phyloP scores from a whole-genome alignment of 2,113 vertebrate genomes.

The Nanorana parkeri region DNA sequence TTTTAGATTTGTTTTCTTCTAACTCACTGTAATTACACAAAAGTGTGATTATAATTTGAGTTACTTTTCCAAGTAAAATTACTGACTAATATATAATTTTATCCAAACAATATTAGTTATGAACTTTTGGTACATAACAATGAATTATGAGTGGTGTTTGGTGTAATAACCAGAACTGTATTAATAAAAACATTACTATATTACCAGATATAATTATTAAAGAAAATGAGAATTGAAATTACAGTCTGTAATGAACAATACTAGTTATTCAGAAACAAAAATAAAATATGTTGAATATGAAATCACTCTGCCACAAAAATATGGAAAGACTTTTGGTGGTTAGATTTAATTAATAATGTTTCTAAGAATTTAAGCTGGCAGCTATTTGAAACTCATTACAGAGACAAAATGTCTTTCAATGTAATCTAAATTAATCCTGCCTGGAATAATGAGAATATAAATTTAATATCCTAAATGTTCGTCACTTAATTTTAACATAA shows the following conservation, averaged over 20 bases:
- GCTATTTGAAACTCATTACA: constrained; percentile 80
- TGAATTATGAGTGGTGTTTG: constrained; percentile 81
- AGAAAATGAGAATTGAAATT: constrained; percentile 82
- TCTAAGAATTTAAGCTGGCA: constrained; percentile 77
- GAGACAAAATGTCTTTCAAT: constrained; percentile 75
- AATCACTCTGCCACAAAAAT: constrained; percentile 82
- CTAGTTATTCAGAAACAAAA: constrained; percentile 78
- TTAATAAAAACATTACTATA: constrained; percentile 66
- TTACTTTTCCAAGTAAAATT: too few relatives aligned
- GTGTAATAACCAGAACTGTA: constrained; percentile 82
- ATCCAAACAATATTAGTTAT: constrained; percentile 88
- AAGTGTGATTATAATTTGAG: too few relatives aligned
- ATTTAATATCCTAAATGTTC: constrained; percentile 68
- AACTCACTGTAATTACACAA: too few relatives aligned
- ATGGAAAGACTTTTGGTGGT: constrained; percentile 81
- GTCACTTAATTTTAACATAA: constrained; percentile 36
- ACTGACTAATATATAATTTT: constrained; percentile 84
- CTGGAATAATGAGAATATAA: constrained; percentile 74
- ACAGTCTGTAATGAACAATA: constrained; percentile 79
- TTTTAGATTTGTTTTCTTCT: too few relatives aligned
- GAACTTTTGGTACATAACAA: constrained; percentile 83
- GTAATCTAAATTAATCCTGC: constrained; percentile 78
- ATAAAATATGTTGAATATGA: constrained; percentile 75
- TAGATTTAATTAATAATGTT: constrained; percentile 85
- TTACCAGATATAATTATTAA: constrained; percentile 81